Conservation (phyloP, 2,797 vertebrate species). For the Crocodylus rhombifer region DNA sequence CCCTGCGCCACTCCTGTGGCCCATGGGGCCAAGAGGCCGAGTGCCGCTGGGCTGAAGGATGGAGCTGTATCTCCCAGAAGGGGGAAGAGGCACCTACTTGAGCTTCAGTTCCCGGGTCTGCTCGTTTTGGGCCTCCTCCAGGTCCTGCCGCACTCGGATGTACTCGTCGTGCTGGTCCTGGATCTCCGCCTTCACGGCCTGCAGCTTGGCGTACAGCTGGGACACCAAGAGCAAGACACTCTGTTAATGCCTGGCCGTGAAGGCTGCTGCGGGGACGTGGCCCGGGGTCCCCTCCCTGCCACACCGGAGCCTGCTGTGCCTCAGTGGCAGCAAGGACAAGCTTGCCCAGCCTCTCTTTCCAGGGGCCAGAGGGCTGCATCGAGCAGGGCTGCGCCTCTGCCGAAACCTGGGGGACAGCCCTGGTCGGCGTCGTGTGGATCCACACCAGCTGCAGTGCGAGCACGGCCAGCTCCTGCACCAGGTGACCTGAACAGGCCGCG, state of each 20-base stretch:
- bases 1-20: too few species aligned
- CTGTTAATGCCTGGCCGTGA: not conserved
- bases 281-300: rapidly evolving
- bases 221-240: not conserved
- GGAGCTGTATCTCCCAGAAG: not conserved
- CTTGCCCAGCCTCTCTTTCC: too few species aligned
- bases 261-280: not conserved
- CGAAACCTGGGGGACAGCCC: too few species aligned
- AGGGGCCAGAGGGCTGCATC: too few species aligned
- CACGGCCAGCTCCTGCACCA: too few species aligned
- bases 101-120: conserved; percentile 97
- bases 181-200: conserved; percentile 93
- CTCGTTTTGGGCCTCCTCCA: conserved; percentile 95
- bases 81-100: conserved; percentile 84
- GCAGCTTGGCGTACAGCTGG: conserved; percentile 94
- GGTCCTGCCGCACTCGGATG: conserved; percentile 92
- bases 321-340: too few species aligned
- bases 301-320: rapidly evolving
- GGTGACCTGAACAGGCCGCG: too few species aligned
- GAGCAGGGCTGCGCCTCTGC: too few species aligned
- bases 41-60: too few species aligned
- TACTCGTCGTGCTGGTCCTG: conserved; percentile 94
- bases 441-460: too few species aligned
- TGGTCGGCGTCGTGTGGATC: too few species aligned
- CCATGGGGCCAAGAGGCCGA: too few species aligned